Evolutionary conservation across 2,113 vertebrate species (phyloP).

Genomic region (Gallinago paraguaiae): DNA sequence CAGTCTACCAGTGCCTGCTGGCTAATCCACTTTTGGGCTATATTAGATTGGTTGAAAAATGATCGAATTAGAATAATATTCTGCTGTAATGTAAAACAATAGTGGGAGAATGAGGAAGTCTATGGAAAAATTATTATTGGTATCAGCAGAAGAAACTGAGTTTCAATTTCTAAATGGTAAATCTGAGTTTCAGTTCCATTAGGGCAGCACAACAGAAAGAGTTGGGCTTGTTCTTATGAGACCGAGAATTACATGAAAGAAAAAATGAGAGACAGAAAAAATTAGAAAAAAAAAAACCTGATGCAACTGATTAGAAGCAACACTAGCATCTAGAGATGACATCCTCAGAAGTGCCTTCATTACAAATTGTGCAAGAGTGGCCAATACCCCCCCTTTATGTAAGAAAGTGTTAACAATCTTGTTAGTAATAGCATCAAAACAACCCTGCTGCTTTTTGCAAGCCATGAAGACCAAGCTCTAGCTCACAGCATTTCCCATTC

Average conservation of each 20-base stretch:
- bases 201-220: neutral
- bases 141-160: neutral
- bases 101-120: slow-evolving; percentile 21
- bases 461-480: neutral
- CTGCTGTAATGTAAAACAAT: slow-evolving; percentile 8
- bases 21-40: slow-evolving; percentile 30
- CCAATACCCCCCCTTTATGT: neutral
- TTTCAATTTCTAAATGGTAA: neutral
- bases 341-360: neutral
- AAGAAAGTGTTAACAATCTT: neutral
- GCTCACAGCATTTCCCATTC: neutral
- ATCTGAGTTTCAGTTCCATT: neutral
- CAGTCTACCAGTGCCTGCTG: slow-evolving; percentile 14
- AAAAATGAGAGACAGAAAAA: neutral
- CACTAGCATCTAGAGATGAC: neutral
- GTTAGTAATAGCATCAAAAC: neutral
- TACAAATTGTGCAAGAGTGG: neutral
- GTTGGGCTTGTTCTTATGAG: neutral
- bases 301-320: neutral
- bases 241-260: neutral
- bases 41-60: slow-evolving; percentile 40
- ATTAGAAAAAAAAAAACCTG: neutral
- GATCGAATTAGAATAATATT: slow-evolving; percentile 23
- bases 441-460: neutral
- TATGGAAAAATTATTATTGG: neutral